Percentiles rank a stretch among this genome's conserved stretches.
phyloP scores from a whole-genome alignment of 2,797 vertebrate genomes.

The Nyctibius grandis region DNA sequence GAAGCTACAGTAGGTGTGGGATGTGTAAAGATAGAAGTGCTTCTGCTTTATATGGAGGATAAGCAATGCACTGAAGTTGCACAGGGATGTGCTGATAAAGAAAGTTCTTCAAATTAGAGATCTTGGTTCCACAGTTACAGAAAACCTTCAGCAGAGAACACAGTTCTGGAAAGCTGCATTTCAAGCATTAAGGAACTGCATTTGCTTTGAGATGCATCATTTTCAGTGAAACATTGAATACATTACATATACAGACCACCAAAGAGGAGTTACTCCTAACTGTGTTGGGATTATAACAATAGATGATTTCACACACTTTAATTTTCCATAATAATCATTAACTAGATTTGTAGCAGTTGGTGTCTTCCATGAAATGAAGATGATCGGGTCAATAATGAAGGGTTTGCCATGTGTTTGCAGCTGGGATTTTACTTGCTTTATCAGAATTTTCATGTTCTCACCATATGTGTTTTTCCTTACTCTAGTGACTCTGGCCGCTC shows the following conservation, averaged over 20 bases:
- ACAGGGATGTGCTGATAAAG: not conserved
- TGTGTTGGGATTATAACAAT: not conserved
- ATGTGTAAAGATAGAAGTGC: not conserved
- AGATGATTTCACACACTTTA: not conserved
- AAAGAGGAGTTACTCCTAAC: not conserved
- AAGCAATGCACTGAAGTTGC: not conserved
- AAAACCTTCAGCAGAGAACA: not conserved
- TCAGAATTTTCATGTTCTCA: not conserved
- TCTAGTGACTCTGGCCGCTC: not conserved
- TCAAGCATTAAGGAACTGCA: not conserved
- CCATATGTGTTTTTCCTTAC: not conserved
- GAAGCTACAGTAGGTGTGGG: not conserved
- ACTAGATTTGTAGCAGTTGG: not conserved
- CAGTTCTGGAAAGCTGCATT: not conserved
- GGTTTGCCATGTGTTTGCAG: not conserved
- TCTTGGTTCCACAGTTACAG: not conserved
- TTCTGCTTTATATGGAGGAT: not conserved
- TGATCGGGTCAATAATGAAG: not conserved
- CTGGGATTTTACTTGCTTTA: not conserved
- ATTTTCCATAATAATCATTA: not conserved
- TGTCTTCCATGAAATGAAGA: not conserved
- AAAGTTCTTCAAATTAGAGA: not conserved
- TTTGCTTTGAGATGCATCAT: not conserved
- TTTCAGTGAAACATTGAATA: not conserved
- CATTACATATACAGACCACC: not conserved